A percentile compares a stretch with the other conserved stretches of the same genome.
Evolutionary conservation across 2,888 invertebrate species (phyloP).

Genomic region (Euproctis similis): DNA sequence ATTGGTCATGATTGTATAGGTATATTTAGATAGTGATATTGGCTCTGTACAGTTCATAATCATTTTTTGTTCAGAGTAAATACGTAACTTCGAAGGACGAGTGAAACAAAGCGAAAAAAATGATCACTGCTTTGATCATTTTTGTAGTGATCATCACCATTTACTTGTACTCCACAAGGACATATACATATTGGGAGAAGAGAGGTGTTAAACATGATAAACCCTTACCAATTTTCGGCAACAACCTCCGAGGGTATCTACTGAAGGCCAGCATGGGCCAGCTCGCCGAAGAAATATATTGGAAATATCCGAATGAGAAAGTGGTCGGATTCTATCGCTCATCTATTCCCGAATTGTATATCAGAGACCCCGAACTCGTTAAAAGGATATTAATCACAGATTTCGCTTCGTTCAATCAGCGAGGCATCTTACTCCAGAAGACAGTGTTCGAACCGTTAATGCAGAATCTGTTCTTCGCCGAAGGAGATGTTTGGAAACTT

Average conservation of each 20-base stretch:
- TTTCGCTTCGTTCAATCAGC: conserved; percentile 11
- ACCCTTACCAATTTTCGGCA: conserved; percentile 48
- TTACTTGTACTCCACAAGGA: conserved; percentile 45
- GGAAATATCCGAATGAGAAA: conserved; percentile 9
- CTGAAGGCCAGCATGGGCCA: conserved; percentile 3
- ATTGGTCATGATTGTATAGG: too few relatives aligned
- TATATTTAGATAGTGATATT: too few relatives aligned
- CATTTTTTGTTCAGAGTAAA: too few relatives aligned
- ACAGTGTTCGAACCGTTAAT: conserved; percentile 22
- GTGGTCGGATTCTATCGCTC: conserved; percentile 11
- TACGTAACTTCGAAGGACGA: neutral
- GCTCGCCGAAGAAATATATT: conserved; percentile 7
- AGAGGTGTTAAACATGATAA: conserved; percentile 50
- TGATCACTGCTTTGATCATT: conserved; percentile 1
- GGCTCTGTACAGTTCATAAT: too few relatives aligned
- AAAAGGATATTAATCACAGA: conserved; percentile 11
- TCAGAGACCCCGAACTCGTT: conserved; percentile 14
- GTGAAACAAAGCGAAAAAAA: too few relatives aligned
- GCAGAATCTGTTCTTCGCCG: conserved; percentile 32
- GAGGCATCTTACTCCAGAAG: conserved; percentile 13
- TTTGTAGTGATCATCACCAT: conserved; percentile 12
- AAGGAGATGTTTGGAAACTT: conserved; percentile 40
- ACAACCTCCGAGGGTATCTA: conserved; percentile 22
- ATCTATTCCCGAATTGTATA: conserved; percentile 11
- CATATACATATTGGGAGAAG: conserved; percentile 52